Base-by-base conservation (phyloP, 2,888 invertebrate species). In the Nasonia oneida region DNA sequence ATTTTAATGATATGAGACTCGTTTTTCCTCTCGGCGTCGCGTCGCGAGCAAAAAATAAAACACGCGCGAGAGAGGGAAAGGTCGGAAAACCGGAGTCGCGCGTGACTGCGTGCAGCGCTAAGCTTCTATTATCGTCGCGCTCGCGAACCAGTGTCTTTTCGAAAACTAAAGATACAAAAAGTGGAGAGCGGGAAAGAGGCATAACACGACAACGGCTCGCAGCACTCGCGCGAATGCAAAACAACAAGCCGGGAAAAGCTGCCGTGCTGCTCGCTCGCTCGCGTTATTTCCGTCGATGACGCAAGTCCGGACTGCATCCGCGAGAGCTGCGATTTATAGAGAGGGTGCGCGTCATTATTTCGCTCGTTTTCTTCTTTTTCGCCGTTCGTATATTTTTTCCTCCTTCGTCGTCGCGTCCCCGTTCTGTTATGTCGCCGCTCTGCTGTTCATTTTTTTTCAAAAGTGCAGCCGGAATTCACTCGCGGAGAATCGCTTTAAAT, bases 1-100 rank as follows among this genome's bases (percentile, higher is more conserved):
- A 92, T 92, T 93, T 93, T 93, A 93, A 93, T 93, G 93, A 93
- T 92, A 93, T 92, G 92, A 92, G 90, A 83, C 89, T 88, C 89
- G 85, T 86, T 70, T 71, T 78, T 71, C 88, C 89, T 88, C 88
- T 88, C 82, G 53, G 80, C 33, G 81, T 10, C n/a, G 74, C 70
- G 70, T 18, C 47, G n/a, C 50, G 23, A 33, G 37, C 29, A 18
- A 39, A 57, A 18, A 73, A 61, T 83, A 83, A 83, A 82, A 73
- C 79, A 82, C 75, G 29, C 71, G 87, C 75, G 74, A 23, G 39
- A 14, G 42, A 39, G 53, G 47, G 57, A 70, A 50, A 61, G 18
- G 53, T 29, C 29, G 79, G 37, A 79, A 79, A 79, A 64, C 37
- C 64, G 23, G 42, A 78, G 42, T 39, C 78, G 37, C 50, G 50